These are phyloP conservation scores for Tineola bisselliella DNA, from an alignment of 2,888 invertebrate species.

Conservation along the genomic window DNA sequence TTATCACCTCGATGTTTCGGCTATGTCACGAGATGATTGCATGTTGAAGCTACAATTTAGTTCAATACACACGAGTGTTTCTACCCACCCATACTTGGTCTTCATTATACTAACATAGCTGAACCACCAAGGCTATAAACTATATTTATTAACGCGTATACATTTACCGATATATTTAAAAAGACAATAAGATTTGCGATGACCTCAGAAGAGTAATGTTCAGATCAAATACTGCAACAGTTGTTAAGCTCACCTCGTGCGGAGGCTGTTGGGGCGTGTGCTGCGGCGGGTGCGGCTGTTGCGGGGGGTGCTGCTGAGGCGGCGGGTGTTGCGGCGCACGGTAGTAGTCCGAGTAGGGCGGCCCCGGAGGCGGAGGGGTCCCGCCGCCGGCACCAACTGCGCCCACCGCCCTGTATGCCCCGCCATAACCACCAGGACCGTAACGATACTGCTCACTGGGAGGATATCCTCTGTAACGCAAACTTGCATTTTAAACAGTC, in stretches of 20 bases:
- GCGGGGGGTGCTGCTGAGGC: conserved; percentile 30
- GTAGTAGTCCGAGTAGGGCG: conserved; percentile 17
- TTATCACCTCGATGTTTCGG: too few relatives aligned
- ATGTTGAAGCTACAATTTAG: too few relatives aligned
- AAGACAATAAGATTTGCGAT: too few relatives aligned
- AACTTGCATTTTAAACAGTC: not conserved
- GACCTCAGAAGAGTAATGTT: too few relatives aligned
- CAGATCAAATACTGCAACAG: too few relatives aligned
- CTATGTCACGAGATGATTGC: too few relatives aligned
- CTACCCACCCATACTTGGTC: too few relatives aligned
- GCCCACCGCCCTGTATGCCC: conserved; percentile 32
- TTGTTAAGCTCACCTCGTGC: not conserved
- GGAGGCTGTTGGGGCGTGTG: not conserved
- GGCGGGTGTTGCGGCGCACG: conserved; percentile 31
- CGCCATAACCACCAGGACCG: conserved; percentile 22
- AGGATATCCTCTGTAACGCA: not conserved
- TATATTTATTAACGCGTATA: too few relatives aligned
- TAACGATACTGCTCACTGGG: conserved; percentile 14
- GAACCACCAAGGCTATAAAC: too few relatives aligned
- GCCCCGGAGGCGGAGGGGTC: conserved; percentile 33
- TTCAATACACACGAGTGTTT: too few relatives aligned
- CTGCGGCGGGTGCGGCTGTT: not conserved
- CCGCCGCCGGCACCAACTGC: conserved; percentile 36
- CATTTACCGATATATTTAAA: too few relatives aligned
- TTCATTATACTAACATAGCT: too few relatives aligned